Evolutionary conservation across 2,797 vertebrate species (phyloP).

Genomic region (Oophaga sylvatica): DNA sequence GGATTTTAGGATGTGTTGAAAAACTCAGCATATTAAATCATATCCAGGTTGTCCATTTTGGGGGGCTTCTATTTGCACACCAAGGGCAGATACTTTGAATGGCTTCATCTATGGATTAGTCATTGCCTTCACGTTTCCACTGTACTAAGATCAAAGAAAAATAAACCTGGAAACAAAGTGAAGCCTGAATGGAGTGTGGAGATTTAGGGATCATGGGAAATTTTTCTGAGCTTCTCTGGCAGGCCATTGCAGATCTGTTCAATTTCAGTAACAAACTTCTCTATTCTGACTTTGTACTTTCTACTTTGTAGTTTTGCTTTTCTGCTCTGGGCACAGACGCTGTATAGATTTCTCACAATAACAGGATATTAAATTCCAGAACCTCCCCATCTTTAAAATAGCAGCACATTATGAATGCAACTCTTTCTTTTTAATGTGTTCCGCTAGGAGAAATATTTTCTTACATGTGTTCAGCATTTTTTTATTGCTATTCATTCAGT

Average conservation of each 20-base stretch:
- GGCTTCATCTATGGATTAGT: constrained; percentile 58
- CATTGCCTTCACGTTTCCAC: constrained; percentile 60
- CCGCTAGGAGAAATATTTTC: constrained; percentile 54
- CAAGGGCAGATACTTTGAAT: constrained; percentile 35
- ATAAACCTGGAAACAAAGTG: constrained; percentile 61
- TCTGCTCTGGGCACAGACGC: constrained; percentile 60
- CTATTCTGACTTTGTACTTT: constrained; percentile 58
- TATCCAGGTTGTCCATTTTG: constrained; percentile 32
- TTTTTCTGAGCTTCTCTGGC: constrained; percentile 60
- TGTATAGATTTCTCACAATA: constrained; percentile 62
- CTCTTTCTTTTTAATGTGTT: constrained; percentile 59
- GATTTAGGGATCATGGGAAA: constrained; percentile 62
- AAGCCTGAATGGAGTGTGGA: constrained; percentile 60
- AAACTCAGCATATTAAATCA: constrained; percentile 22
- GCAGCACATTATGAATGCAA: constrained; percentile 58
- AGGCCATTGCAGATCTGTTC: constrained; percentile 58
- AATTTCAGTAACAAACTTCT: constrained; percentile 63
- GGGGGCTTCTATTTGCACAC: constrained; percentile 41
- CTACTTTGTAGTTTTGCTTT: constrained; percentile 60
- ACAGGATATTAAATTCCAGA: constrained; percentile 60
- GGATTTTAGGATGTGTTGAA: constrained; percentile 33
- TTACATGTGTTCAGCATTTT: constrained; percentile 57
- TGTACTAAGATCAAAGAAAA: constrained; percentile 57
- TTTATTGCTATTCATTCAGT: constrained; percentile 58
- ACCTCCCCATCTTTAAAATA: constrained; percentile 63